phyloP scores from a whole-genome alignment of 2,888 invertebrate species.

The Platycnemis pennipes region DNA sequence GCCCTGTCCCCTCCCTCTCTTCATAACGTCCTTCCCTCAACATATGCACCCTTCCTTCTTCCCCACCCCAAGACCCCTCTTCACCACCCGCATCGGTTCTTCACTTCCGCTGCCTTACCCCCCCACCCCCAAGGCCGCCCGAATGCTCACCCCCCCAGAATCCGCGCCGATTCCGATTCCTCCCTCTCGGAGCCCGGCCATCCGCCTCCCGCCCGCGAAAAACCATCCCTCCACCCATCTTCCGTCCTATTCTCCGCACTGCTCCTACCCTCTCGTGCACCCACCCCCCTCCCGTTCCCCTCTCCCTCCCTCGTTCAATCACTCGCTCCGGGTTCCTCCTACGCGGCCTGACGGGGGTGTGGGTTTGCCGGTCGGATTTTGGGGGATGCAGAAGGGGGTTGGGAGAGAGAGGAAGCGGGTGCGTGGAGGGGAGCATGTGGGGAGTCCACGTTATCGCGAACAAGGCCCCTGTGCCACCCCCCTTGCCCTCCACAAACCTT shows the following conservation, averaged over 20 bases:
- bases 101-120: background rate
- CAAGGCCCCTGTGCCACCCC: background rate
- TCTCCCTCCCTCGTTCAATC: constrained; percentile 46
- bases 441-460: constrained; percentile 35
- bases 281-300: background rate
- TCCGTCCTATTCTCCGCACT: background rate
- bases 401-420: background rate
- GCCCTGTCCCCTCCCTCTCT: background rate
- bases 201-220: background rate
- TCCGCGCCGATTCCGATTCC: constrained; percentile 36
- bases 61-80: background rate
- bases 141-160: background rate
- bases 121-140: background rate
- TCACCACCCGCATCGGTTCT: background rate
- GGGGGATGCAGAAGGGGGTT: background rate
- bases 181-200: background rate
- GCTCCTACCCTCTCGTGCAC: background rate
- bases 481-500: background rate
- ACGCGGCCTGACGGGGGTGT: constrained; percentile 32
- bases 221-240: background rate
- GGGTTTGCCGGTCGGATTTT: constrained; percentile 10
- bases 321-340: constrained; percentile 33
- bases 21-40: constrained; percentile 30
- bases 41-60: constrained; percentile 1
- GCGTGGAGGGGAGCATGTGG: background rate